Evolutionary conservation across 2,797 vertebrate species (phyloP), one percentile per base, ranked within the genome.

Genomic region (Psittacula echo): DNA sequence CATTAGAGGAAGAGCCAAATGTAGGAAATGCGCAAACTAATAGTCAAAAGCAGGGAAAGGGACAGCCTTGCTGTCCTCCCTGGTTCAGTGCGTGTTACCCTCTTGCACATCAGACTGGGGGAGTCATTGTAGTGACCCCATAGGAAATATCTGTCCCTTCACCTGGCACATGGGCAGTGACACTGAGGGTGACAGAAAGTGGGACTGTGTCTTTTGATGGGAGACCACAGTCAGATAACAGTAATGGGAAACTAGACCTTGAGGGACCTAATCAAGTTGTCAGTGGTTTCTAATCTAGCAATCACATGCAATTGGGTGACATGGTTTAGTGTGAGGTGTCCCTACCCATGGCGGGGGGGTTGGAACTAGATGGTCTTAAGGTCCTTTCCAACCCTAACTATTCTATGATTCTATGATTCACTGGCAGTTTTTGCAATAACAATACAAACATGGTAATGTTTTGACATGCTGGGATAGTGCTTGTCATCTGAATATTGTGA

Each of bases 21-120:
- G 24, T 5, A 64, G 77, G 48, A 87, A 86, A 89, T 66, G 9
- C n/a, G 60, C 74, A 61, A 56, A 54, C 19, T 24, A 22, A 20
- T 2, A 37, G 47, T 9, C 15, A 24, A 37, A 47, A 58, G 62
- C 53, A 81, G 62, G 44, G 62, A 48, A 73, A 50, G 58, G 29
- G 32, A 26, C 8, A 39, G 41, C 45, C 64, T 24, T 1, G 0
- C 44, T 26, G 20, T 48, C 44, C 19, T 92, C 2, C 0, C 48
- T 3, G 2, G 4, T 45, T 41, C 58, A 73, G 50, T 11, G 0
- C 1, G 0, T 2, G 23, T 68, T 54, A 47, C 39, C 53, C n/a
- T 89, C 34, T 37, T 19, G 18, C 27, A 3, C 11, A 5, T 29
- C 21, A 14, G 17, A 7, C 7, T 13, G 3, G 20, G 61, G 50